Percentiles rank a stretch among this genome's conserved stretches.
phyloP scores from a whole-genome alignment of 2,888 invertebrate genomes.

The Drosophila austrosaltans region DNA sequence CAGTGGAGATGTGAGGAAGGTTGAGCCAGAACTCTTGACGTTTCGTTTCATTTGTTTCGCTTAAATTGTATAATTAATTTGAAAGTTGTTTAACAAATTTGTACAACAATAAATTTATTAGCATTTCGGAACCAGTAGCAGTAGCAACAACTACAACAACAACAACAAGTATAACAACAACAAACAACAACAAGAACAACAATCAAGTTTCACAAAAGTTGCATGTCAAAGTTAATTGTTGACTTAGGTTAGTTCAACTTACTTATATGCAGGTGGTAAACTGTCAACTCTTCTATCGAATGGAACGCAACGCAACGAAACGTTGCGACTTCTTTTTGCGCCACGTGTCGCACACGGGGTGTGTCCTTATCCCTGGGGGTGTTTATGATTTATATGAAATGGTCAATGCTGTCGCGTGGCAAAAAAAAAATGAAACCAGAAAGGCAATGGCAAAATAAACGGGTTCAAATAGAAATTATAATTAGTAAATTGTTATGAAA shows the following conservation, averaged over 20 bases:
- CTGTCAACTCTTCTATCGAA: slow-evolving; percentile 18
- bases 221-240: slow-evolving; percentile 72
- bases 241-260: slow-evolving; percentile 52
- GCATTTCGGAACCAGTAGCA: slow-evolving; percentile 7
- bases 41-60: slow-evolving; percentile 55
- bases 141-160: background rate
- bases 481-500: slow-evolving; percentile 15
- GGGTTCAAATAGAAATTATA: slow-evolving; percentile 13
- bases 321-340: background rate
- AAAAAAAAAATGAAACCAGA: background rate
- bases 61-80: slow-evolving; percentile 76
- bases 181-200: background rate
- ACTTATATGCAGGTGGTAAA: slow-evolving; percentile 16
- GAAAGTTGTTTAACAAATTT: slow-evolving; percentile 76
- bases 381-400: slow-evolving; percentile 20
- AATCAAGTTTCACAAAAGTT: slow-evolving; percentile 40
- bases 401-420: slow-evolving; percentile 18
- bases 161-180: background rate
- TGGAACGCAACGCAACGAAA: background rate
- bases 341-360: background rate
- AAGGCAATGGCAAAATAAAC: slow-evolving; percentile 7
- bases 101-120: slow-evolving; percentile 74
- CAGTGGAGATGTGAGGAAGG: background rate
- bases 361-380: slow-evolving; percentile 7
- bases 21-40: slow-evolving; percentile 26